A percentile compares a stretch with the other conserved stretches of the same genome.
Conservation (phyloP, 1,140 invertebrate species). For the Drosophila jambulina region DNA sequence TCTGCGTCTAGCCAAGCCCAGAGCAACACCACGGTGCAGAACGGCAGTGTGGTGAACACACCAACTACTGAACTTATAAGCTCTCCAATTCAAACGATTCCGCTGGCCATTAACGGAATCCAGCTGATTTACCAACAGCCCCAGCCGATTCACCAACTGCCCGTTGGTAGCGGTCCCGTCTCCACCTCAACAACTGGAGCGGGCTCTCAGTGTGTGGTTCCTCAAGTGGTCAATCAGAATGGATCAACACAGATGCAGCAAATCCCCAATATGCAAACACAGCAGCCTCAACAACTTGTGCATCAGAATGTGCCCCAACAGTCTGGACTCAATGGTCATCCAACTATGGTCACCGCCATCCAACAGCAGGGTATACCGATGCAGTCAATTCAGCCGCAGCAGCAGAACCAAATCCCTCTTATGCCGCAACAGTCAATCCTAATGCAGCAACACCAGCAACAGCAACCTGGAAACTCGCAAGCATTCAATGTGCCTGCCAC, state of each 20-base stretch:
- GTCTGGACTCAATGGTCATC: constrained; percentile 35
- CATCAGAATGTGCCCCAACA: constrained; percentile 51
- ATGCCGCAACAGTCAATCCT: constrained; percentile 45
- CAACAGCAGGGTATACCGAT: constrained; percentile 52
- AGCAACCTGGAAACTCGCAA: constrained; percentile 37
- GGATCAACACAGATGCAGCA: constrained; percentile 38
- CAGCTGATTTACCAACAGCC: constrained; percentile 73
- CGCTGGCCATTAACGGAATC: constrained; percentile 67
- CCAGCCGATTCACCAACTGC: constrained; percentile 35
- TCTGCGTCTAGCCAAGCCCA: constrained; percentile 40
- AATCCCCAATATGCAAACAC: constrained; percentile 36
- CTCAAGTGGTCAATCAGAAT: constrained; percentile 43
- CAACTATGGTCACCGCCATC: constrained; percentile 49
- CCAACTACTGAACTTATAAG: constrained; percentile 69
- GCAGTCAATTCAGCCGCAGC: constrained; percentile 46
- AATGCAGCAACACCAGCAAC: constrained; percentile 63
- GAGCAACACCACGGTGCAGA: constrained; percentile 45
- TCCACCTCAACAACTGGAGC: constrained; percentile 26
- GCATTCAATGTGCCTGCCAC: constrained; percentile 57
- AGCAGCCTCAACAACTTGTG: constrained; percentile 49
- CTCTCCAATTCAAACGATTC: constrained; percentile 72
- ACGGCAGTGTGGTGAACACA: constrained; percentile 72
- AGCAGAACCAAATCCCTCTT: constrained; percentile 46
- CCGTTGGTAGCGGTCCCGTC: constrained; percentile 2
- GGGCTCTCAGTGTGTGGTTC: constrained; percentile 21